A percentile compares a stretch with the other conserved stretches of the same genome.
Conservation (phyloP, 2,888 invertebrate genomes). For the Charanyca ferruginea region DNA sequence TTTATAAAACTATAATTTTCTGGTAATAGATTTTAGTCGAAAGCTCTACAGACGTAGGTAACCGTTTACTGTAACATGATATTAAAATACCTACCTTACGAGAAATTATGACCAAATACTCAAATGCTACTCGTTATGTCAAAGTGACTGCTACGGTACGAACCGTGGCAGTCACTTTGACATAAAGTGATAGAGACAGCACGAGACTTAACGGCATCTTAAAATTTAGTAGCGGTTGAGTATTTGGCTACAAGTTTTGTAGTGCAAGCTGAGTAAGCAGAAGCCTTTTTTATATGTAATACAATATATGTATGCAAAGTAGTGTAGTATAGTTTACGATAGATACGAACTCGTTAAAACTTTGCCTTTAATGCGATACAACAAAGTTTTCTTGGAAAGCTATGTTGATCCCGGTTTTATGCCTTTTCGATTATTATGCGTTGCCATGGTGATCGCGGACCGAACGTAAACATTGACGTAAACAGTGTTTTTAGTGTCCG, state of each 20-base stretch:
- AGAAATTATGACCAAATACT: too few species aligned
- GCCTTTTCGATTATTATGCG: constrained; percentile 39
- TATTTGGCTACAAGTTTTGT: background rate
- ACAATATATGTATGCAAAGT: constrained; percentile 28
- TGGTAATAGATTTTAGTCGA: background rate
- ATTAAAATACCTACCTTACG: too few species aligned
- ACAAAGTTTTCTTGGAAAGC: constrained; percentile 42
- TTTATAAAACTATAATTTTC: too few species aligned
- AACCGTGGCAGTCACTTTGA: too few species aligned
- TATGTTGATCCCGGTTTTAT: constrained; percentile 45
- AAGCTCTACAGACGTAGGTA: background rate
- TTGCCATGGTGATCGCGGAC: constrained; percentile 5
- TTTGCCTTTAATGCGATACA: constrained; percentile 42
- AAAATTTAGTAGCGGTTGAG: too few species aligned
- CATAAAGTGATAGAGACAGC: too few species aligned
- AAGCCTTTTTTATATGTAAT: constrained; percentile 12
- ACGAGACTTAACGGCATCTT: too few species aligned
- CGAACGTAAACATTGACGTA: constrained; percentile 20
- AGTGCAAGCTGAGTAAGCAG: background rate
- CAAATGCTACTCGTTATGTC: too few species aligned
- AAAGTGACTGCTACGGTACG: too few species aligned
- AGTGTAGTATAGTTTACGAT: constrained; percentile 37
- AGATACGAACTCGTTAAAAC: constrained; percentile 59
- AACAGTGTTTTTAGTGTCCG: background rate
- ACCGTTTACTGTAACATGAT: background rate